phyloP scores from a whole-genome alignment of 2,797 vertebrate species.

The Ctenochaetus hawaiiensis region DNA sequence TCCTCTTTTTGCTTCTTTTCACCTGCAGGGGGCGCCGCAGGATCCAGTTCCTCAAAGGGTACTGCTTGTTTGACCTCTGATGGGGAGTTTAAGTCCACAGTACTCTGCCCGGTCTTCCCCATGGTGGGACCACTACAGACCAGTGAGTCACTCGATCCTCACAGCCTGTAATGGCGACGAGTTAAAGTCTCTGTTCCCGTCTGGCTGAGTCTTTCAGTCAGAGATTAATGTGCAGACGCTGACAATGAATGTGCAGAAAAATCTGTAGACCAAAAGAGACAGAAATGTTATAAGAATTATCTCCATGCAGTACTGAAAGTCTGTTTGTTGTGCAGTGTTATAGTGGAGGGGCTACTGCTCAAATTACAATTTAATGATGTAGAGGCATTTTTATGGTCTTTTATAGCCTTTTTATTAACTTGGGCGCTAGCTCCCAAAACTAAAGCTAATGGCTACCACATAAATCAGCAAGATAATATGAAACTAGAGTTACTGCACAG shows the following conservation, averaged over 20 bases:
- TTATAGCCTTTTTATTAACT: conserved; percentile 13
- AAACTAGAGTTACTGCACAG: background rate
- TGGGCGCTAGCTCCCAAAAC: background rate
- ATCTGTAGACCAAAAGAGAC: conserved; percentile 37
- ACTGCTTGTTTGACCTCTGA: conserved; percentile 86
- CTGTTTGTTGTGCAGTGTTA: background rate
- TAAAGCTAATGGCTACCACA: conserved; percentile 4
- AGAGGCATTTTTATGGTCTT: conserved; percentile 27
- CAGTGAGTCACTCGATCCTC: conserved; percentile 38
- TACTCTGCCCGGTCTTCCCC: conserved; percentile 89
- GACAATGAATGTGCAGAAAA: conserved; percentile 7
- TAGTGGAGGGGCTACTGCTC: background rate
- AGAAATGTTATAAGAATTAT: background rate
- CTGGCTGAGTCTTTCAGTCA: background rate
- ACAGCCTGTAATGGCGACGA: conserved; percentile 31
- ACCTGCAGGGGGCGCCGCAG: conserved; percentile 29
- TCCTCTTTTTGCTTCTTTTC: conserved; percentile 79
- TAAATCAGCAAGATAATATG: conserved; percentile 18
- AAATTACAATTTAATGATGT: conserved; percentile 26
- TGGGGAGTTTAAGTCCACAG: conserved; percentile 89
- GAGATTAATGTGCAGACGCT: background rate
- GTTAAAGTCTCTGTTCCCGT: conserved; percentile 8
- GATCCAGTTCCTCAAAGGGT: conserved; percentile 81
- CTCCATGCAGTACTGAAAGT: background rate
- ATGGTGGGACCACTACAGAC: conserved; percentile 72